Evolutionary conservation across 1,140 invertebrate genomes (phyloP), one percentile per base, ranked within the genome.

Genomic region (Papilio dardanus): DNA sequence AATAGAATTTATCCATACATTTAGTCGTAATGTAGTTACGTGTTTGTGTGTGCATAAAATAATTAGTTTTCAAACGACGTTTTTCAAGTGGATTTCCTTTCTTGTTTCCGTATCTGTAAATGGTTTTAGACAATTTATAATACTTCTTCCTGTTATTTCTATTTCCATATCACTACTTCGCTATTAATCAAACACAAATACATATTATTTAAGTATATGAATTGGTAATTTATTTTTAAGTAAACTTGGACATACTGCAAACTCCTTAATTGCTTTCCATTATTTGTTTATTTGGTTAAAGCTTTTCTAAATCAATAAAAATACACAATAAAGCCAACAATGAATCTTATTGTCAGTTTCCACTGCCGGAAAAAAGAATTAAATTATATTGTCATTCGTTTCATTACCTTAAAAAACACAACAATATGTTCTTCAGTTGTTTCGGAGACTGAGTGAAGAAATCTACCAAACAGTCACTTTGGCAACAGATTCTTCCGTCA

Each of bases 61-160:
- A 76, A 79, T 78, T 67, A 76, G 46, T 78, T 77, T 80, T 67
- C 74, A 74, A 78, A 24, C 71, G 74, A 71, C 66, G 65, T 77
- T 81, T 78, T 50, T 50, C 54, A 74, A 76, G 74, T 78, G 77
- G 79, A 80, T 81, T 77, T 81, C 77, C 79, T 81, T 81, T 74
- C 77, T 35, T 66, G 69, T 81, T 81, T 78, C 77, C 77, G 77
- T 68, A 58, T 28, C 24, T 62, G 24, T 62, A 62, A 62, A 62
- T 62, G 54, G 54, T 28, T 62, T 62, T 62, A 62, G 24, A 62
- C 30, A 62, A 62, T 14, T 62, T 62, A 62, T 62, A 28, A 3
- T 10, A 30, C 24, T 62, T 12, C 54, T 62, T 62, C 54, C 54
- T 62, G 54, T 62, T 12, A 62, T 28, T 62, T 62, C 24, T 62